Evolutionary conservation across 2,888 invertebrate genomes (phyloP).

Genomic region (Pterobdella sp.): DNA sequence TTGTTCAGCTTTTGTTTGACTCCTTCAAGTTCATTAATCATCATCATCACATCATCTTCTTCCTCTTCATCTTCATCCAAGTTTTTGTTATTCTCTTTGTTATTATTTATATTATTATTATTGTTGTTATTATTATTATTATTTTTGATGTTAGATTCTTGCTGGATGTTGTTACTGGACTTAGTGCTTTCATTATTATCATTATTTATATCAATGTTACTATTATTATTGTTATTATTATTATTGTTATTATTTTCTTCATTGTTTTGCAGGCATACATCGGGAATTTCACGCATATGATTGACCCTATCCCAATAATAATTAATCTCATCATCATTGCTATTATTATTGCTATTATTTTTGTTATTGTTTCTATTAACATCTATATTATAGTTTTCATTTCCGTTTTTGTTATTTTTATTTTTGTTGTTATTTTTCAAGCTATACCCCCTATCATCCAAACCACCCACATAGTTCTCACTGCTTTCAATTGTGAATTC

Average conservation of each 20-base stretch:
- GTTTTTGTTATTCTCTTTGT: neutral
- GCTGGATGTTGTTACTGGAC: too few species aligned
- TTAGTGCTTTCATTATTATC: neutral
- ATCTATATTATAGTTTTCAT: neutral
- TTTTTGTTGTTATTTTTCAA: neutral
- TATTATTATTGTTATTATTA: neutral
- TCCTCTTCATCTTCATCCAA: neutral
- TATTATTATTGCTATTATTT: neutral
- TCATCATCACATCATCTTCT: neutral
- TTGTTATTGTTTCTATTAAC: neutral
- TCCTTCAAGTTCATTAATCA: constrained; percentile 4
- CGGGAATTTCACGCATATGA: neutral
- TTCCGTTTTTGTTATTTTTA: neutral
- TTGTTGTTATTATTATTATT: neutral
- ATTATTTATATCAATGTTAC: neutral
- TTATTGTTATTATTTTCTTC: neutral
- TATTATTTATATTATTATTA: neutral
- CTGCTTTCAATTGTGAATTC: neutral
- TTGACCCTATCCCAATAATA: neutral
- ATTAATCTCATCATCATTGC: neutral
- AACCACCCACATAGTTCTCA: neutral
- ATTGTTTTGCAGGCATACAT: neutral
- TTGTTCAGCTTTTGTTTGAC: constrained; percentile 14
- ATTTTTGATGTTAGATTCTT: neutral
- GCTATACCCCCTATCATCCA: neutral